phyloP scores from a whole-genome alignment of 2,113 vertebrate species.

The Colinus virginianus region DNA sequence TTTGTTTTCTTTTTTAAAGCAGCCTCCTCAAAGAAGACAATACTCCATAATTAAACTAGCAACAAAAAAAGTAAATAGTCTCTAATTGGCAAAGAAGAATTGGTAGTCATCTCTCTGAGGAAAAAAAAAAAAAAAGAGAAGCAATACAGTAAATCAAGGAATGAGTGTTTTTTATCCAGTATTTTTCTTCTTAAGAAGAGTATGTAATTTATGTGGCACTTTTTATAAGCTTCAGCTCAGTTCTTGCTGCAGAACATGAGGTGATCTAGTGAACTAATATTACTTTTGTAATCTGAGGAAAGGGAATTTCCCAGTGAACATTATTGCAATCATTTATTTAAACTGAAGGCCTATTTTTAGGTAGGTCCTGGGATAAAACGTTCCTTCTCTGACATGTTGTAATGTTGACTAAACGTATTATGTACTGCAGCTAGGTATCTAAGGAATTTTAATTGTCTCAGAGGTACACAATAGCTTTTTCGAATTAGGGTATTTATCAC shows the following conservation, averaged over 20 bases:
- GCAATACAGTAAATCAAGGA: background rate
- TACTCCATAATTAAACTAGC: background rate
- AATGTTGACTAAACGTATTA: slow-evolving; percentile 62
- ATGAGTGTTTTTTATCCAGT: background rate
- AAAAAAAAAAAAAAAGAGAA: background rate
- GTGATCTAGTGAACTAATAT: background rate
- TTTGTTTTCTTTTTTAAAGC: background rate
- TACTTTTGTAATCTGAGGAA: slow-evolving; percentile 26
- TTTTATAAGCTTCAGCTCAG: background rate
- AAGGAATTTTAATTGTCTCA: slow-evolving; percentile 69
- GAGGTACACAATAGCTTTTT: slow-evolving; percentile 62
- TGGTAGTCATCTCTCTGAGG: background rate
- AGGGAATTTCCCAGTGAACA: slow-evolving; percentile 49
- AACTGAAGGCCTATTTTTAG: slow-evolving; percentile 63
- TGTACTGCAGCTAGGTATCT: slow-evolving; percentile 65
- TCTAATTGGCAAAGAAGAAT: background rate
- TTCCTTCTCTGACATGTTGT: slow-evolving; percentile 51
- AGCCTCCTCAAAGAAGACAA: background rate
- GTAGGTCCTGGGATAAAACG: slow-evolving; percentile 33
- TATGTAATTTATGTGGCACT: background rate
- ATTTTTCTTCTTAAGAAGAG: background rate
- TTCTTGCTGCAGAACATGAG: background rate
- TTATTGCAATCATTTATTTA: slow-evolving; percentile 38
- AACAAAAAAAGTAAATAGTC: background rate
- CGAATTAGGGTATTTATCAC: slow-evolving; percentile 68